Conservation (phyloP, 2,797 vertebrate species). For the Nyctalus aviator region DNA sequence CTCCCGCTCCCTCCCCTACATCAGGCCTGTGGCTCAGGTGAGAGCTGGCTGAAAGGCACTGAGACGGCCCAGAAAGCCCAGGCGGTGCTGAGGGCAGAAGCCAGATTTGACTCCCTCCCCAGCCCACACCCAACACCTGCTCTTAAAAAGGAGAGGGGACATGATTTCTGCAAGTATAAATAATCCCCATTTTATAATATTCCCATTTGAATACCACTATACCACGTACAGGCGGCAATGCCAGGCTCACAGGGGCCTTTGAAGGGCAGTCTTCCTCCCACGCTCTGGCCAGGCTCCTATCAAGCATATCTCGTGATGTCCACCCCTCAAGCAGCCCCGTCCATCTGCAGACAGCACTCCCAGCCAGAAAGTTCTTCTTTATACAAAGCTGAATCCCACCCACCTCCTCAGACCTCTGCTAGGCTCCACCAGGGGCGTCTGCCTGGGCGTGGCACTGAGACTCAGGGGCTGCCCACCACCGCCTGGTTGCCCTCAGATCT, state of each 20-base stretch:
- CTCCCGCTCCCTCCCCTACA: accelerated
- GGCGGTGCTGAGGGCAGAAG: not conserved
- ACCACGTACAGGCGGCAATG: accelerated
- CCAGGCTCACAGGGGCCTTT: not conserved
- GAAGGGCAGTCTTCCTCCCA: not conserved
- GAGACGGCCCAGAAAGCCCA: not conserved
- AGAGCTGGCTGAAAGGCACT: not conserved
- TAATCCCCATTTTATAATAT: accelerated
- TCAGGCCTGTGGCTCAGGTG: too few species aligned
- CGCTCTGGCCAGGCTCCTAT: not conserved
- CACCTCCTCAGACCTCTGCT: not conserved
- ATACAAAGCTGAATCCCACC: not conserved
- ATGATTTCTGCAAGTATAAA: not conserved
- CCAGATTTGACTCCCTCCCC: not conserved
- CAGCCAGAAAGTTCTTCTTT: not conserved
- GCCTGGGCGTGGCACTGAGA: not conserved
- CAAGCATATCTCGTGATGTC: too few species aligned
- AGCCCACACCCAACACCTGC: not conserved
- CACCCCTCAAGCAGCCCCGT: not conserved
- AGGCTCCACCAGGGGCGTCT: not conserved
- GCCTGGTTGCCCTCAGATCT: too few species aligned
- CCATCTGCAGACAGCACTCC: not conserved
- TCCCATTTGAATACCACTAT: too few species aligned
- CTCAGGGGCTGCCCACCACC: not conserved
- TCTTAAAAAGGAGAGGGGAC: not conserved